These are phyloP conservation scores for Drosophila prostipennis DNA, from an alignment of 2,888 invertebrate species.

Conservation along the genomic window DNA sequence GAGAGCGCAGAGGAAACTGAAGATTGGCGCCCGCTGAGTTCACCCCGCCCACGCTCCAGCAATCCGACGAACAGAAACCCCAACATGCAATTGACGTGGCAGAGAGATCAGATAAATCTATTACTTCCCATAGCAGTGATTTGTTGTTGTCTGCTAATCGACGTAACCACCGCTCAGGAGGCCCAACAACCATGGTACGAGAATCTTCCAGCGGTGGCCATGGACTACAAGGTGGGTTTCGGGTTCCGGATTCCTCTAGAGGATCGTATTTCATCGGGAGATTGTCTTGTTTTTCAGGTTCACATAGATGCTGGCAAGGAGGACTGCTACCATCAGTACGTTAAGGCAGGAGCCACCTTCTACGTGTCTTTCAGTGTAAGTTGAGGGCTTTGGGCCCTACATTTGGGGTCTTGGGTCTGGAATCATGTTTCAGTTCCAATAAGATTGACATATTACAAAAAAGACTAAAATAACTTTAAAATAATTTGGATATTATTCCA, in stretches of 20 bases:
- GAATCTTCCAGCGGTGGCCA: constrained; percentile 94
- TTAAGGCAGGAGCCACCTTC: constrained; percentile 95
- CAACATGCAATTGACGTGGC: constrained; percentile 83
- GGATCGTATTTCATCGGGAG: neutral
- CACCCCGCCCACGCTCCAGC: neutral
- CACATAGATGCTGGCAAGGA: constrained; percentile 97
- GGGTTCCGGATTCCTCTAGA: neutral
- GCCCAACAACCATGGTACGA: constrained; percentile 92
- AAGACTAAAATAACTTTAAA: neutral
- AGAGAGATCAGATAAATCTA: constrained; percentile 60
- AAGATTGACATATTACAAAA: too few relatives aligned
- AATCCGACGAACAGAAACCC: constrained; percentile 38
- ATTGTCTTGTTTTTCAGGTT: constrained; percentile 81
- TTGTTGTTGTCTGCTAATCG: constrained; percentile 46
- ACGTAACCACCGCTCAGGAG: constrained; percentile 78
- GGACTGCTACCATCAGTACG: constrained; percentile 98
- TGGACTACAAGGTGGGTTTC: constrained; percentile 92
- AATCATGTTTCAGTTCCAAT: too few relatives aligned
- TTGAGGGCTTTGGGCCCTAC: constrained; percentile 9
- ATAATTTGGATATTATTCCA: neutral
- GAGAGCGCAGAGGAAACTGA: constrained; percentile 6
- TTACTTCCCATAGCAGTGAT: constrained; percentile 52
- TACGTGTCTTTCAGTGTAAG: constrained; percentile 96
- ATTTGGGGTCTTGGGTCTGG: neutral
- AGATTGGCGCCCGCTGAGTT: neutral